Evolutionary conservation across 2,888 invertebrate species (phyloP).

Genomic region (Apamea monoglypha): DNA sequence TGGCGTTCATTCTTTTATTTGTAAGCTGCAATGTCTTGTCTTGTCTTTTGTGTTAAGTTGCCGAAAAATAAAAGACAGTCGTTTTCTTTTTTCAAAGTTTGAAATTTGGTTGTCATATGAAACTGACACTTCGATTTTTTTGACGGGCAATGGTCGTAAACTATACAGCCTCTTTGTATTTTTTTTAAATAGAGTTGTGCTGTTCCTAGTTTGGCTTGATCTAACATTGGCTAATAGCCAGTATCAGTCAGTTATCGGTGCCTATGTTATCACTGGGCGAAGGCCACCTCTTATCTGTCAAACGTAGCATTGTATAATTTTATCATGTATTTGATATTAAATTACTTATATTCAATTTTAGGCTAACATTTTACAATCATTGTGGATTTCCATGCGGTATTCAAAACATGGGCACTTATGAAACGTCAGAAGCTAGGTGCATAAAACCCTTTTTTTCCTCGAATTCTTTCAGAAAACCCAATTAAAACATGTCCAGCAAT

Average conservation of each 20-base stretch:
- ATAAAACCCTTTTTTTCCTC: not conserved
- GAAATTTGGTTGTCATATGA: not conserved
- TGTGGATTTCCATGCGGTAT: conserved; percentile 12
- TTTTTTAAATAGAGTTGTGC: not conserved
- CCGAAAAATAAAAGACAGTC: not conserved
- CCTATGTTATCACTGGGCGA: conserved; percentile 60
- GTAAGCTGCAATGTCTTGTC: not conserved
- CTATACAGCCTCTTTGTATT: conserved; percentile 7
- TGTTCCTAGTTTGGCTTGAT: conserved; percentile 4
- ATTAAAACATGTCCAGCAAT: not conserved
- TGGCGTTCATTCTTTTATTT: conserved; percentile 11
- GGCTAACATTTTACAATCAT: conserved; percentile 28
- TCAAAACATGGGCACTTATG: too few species aligned
- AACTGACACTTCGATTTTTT: not conserved
- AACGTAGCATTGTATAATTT: conserved; percentile 48
- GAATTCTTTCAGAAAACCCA: not conserved
- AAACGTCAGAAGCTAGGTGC: too few species aligned
- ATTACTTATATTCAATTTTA: conserved; percentile 56
- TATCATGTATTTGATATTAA: conserved; percentile 56
- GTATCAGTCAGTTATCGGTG: conserved; percentile 58
- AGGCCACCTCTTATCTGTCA: conserved; percentile 67
- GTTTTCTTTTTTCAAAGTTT: not conserved
- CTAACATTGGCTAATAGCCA: conserved; percentile 44
- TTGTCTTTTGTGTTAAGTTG: too few species aligned
- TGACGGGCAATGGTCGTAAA: not conserved